A percentile compares a stretch with the other conserved stretches of the same genome.
These are phyloP conservation scores for Actinemys pallida DNA, from an alignment of 2,113 vertebrate genomes.

Conservation along the genomic window DNA sequence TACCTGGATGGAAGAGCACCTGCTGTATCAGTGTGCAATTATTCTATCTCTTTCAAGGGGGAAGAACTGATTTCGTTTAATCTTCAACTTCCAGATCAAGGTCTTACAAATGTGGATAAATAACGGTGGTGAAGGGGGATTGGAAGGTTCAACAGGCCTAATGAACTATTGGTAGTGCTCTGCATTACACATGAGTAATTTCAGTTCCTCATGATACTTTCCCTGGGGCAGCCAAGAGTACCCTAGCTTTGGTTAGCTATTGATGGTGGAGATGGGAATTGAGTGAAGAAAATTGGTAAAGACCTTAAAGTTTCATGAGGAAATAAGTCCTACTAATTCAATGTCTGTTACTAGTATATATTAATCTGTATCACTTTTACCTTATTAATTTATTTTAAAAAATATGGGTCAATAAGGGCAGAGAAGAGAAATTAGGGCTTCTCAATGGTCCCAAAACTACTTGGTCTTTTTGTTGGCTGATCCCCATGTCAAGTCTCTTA, in stretches of 20 bases:
- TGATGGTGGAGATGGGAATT: neutral
- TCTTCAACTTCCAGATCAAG: neutral
- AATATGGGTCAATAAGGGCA: neutral
- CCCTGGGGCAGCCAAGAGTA: neutral
- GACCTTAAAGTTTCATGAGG: neutral
- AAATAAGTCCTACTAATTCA: neutral
- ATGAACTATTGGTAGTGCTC: neutral
- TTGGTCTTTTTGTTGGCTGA: slow-evolving; percentile 30
- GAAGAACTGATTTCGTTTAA: neutral
- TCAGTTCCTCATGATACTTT: neutral
- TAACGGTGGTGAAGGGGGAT: neutral
- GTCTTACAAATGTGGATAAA: neutral
- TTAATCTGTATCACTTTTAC: neutral
- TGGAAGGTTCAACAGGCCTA: neutral
- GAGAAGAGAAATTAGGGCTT: neutral
- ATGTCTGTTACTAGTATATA: neutral
- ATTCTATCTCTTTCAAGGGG: neutral
- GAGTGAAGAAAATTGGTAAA: neutral
- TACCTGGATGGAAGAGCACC: neutral
- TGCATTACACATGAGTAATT: neutral
- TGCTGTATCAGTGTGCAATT: neutral
- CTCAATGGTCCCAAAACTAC: neutral
- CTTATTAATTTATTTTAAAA: neutral
- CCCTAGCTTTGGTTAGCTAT: neutral
- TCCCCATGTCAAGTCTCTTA: neutral